phyloP scores from a whole-genome alignment of 1,140 invertebrate species.

The Anoplolepis gracilipes region DNA sequence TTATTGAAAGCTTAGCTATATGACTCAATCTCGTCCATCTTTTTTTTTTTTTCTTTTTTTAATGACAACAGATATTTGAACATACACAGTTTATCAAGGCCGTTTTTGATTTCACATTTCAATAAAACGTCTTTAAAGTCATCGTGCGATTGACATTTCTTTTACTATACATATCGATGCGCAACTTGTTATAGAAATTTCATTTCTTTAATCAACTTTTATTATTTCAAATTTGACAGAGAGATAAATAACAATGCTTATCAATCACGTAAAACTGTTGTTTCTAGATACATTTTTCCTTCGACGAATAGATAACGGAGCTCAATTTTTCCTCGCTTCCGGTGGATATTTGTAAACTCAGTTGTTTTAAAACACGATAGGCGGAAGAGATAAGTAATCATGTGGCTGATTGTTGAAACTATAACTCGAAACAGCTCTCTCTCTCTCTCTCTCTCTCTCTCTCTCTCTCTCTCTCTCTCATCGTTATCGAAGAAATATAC shows the following conservation, averaged over 20 bases:
- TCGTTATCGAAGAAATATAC: constrained; percentile 2
- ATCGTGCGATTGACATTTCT: neutral
- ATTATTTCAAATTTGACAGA: neutral
- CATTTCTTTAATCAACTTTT: neutral
- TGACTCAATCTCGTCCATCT: neutral
- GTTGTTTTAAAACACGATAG: neutral
- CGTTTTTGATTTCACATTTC: neutral
- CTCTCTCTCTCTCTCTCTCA: no score
- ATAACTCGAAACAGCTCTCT: neutral
- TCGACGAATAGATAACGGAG: neutral
- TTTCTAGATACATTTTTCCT: no score
- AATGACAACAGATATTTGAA: neutral
- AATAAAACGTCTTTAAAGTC: neutral
- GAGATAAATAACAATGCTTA: neutral
- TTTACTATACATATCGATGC: neutral
- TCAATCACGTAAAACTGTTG: neutral
- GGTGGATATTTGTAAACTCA: neutral
- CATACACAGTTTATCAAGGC: neutral
- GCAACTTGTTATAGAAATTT: constrained; percentile 10
- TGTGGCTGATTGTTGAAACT: neutral
- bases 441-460: neutral
- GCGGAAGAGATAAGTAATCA: constrained; percentile 27
- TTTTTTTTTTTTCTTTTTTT: constrained; percentile 12
- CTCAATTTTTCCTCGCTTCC: neutral
- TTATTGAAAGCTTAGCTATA: constrained; percentile 30